These are phyloP conservation scores for Pseudorectes ferrugineus DNA, from an alignment of 2,113 vertebrate genomes.

Conservation along the genomic window DNA sequence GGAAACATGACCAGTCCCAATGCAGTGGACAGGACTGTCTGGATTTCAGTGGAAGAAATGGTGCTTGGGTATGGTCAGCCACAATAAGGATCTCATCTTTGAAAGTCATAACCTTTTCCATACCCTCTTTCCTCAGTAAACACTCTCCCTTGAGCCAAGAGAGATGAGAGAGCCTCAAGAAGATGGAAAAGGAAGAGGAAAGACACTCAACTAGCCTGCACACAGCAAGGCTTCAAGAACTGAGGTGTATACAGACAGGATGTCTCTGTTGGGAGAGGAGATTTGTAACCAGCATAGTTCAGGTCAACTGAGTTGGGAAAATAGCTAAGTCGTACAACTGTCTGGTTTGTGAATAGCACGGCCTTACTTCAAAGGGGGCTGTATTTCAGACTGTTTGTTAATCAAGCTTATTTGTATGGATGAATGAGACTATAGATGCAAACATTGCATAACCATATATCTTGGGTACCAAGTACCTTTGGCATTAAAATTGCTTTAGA, in stretches of 20 bases:
- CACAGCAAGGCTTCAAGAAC: background rate
- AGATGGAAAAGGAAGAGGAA: background rate
- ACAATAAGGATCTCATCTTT: background rate
- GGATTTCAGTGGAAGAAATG: background rate
- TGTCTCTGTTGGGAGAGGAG: background rate
- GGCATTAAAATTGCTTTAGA: background rate
- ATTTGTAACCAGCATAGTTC: background rate
- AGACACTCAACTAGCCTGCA: background rate
- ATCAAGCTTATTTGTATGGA: background rate
- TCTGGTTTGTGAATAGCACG: background rate
- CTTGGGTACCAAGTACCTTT: background rate
- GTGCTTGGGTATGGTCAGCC: background rate
- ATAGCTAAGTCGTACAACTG: background rate
- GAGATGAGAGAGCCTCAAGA: background rate
- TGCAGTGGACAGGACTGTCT: background rate
- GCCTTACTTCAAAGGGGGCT: background rate
- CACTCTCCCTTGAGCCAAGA: background rate
- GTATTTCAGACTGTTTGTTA: background rate
- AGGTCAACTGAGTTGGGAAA: background rate
- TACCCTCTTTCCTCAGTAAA: background rate
- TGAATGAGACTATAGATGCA: background rate
- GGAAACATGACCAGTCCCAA: conserved; percentile 20
- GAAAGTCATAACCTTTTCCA: background rate
- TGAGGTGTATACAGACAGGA: background rate
- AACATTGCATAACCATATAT: background rate